Percentiles rank a stretch among this genome's conserved stretches.
These are phyloP conservation scores for Patella ulyssiponensis DNA, from an alignment of 2,888 invertebrate genomes.

Conservation along the genomic window DNA sequence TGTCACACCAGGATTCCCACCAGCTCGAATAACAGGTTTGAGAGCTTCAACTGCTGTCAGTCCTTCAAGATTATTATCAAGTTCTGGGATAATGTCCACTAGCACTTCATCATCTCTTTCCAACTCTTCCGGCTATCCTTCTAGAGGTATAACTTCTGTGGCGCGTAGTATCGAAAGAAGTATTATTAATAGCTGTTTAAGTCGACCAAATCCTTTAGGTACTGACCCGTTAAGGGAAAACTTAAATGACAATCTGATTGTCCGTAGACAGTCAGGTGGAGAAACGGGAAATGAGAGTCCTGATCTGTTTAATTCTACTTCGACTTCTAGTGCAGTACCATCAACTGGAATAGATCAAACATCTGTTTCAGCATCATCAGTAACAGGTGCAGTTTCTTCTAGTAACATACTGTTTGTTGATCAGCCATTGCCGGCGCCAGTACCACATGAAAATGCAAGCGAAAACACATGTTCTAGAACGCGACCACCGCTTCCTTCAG, in stretches of 20 bases:
- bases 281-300: too few relatives aligned
- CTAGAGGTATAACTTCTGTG: neutral
- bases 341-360: neutral
- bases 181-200: neutral
- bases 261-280: neutral
- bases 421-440: neutral
- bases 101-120: neutral
- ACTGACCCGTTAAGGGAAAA: neutral
- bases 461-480: slow-evolving; percentile 1
- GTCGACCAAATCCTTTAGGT: neutral
- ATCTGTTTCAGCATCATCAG: neutral
- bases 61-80: neutral
- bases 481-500: neutral
- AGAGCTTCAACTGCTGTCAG: neutral
- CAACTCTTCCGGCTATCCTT: neutral
- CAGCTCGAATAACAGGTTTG: neutral
- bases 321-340: neutral
- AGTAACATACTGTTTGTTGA: neutral
- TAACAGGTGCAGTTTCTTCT: neutral
- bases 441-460: neutral
- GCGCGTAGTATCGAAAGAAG: neutral
- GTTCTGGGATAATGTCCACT: neutral
- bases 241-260: neutral
- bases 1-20: neutral
- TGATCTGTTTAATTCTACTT: too few relatives aligned